phyloP scores from a whole-genome alignment of 2,797 vertebrate genomes.

The Etheostoma perlongum region DNA sequence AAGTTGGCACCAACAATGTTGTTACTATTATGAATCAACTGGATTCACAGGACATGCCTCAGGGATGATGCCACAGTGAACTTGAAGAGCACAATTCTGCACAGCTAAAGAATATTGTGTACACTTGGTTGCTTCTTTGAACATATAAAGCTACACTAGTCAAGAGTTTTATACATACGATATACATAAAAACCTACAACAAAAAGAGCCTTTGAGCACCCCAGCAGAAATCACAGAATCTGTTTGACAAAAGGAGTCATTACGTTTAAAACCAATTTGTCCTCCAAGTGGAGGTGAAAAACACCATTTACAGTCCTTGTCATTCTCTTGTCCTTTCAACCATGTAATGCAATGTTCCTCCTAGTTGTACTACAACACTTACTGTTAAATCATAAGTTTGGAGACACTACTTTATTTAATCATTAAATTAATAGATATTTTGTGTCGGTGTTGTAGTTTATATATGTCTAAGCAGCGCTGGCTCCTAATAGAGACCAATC shows the following conservation, averaged over 20 bases:
- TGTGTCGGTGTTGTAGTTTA: no score
- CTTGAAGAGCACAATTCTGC: constrained; percentile 2
- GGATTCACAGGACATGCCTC: constrained; percentile 18
- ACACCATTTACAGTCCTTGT: neutral
- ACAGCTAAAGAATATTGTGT: neutral
- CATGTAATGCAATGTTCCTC: neutral
- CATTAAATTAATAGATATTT: no score
- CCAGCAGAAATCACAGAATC: neutral
- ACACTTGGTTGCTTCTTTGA: constrained; percentile 6
- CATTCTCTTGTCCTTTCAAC: neutral
- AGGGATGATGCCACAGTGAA: neutral
- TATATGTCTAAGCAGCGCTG: no score
- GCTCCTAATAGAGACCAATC: no score
- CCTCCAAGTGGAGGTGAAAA: neutral
- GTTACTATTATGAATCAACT: neutral
- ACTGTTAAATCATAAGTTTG: no score
- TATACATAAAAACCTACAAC: neutral
- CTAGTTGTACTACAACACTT: no score
- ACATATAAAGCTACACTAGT: neutral
- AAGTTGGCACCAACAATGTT: neutral
- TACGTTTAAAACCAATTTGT: constrained; percentile 8
- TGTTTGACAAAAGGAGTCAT: constrained; percentile 7
- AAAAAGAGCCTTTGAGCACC: neutral
- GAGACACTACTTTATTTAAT: no score
- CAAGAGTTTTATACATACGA: neutral